A percentile compares a stretch with the other conserved stretches of the same genome.
Conservation (phyloP, 2,113 vertebrate genomes). For the Gymnocephalus cernua region DNA sequence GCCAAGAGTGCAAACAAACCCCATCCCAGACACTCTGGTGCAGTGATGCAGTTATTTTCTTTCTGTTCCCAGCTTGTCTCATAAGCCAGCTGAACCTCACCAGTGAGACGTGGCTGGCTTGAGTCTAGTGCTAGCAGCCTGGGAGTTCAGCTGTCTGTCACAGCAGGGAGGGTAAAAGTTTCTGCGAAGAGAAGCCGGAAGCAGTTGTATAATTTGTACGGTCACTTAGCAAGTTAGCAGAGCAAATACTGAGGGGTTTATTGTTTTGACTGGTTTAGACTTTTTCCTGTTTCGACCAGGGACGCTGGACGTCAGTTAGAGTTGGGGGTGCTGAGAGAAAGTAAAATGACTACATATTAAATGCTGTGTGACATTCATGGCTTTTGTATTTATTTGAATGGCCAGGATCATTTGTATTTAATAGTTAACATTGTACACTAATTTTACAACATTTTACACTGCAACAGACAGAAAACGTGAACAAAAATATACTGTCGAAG, state of each 20-base stretch:
- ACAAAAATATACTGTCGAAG: too few species aligned
- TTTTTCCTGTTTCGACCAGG: too few species aligned
- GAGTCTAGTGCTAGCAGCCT: neutral
- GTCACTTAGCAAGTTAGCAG: neutral
- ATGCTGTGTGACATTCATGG: too few species aligned
- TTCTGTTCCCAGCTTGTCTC: constrained; percentile 4
- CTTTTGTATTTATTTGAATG: too few species aligned
- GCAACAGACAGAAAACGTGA: too few species aligned
- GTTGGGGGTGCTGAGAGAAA: too few species aligned
- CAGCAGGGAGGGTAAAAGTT: neutral
- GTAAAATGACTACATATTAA: too few species aligned
- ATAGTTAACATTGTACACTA: too few species aligned
- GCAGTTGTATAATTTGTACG: neutral
- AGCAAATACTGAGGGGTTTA: neutral
- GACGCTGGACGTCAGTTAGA: too few species aligned
- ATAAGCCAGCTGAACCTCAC: constrained; percentile 12
- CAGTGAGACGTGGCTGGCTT: constrained; percentile 9
- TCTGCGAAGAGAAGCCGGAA: neutral
- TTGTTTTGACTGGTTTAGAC: neutral
- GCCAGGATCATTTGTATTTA: too few species aligned
- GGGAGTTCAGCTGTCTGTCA: constrained; percentile 4
- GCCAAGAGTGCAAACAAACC: neutral
- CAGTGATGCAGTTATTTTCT: constrained; percentile 14
- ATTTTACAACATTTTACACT: too few species aligned
- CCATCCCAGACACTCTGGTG: neutral